phyloP scores from a whole-genome alignment of 2,888 invertebrate genomes.

The Ryuthela nishihirai region DNA sequence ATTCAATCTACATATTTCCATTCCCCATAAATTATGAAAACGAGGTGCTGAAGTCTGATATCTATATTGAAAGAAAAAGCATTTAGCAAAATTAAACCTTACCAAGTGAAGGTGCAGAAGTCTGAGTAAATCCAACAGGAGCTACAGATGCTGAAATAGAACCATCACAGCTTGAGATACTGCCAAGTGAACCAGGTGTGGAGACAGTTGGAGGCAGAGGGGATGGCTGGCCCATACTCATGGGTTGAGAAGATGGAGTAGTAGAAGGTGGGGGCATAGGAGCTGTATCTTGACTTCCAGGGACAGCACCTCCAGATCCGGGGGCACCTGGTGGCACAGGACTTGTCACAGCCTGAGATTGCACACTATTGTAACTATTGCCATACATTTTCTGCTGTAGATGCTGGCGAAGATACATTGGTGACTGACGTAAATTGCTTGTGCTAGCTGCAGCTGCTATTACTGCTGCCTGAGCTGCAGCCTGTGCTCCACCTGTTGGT shows the following conservation, averaged over 20 bases:
- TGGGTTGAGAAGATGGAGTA: constrained; percentile 25
- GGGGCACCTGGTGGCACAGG: constrained; percentile 17
- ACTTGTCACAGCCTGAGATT: constrained; percentile 22
- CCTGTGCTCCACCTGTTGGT: constrained; percentile 41
- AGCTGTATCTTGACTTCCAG: constrained; percentile 6
- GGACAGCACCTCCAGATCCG: constrained; percentile 9
- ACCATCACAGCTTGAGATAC: constrained; percentile 20
- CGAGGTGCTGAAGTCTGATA: neutral
- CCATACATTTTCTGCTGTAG: constrained; percentile 46
- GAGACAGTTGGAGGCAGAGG: constrained; percentile 10
- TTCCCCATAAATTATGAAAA: no score
- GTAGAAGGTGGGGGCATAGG: constrained; percentile 32
- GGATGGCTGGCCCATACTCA: constrained; percentile 12
- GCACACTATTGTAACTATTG: constrained; percentile 29
- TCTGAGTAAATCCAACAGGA: constrained; percentile 26
- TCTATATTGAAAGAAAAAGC: neutral
- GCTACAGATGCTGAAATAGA: constrained; percentile 17
- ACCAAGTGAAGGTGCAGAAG: constrained; percentile 31
- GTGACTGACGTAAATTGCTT: constrained; percentile 45
- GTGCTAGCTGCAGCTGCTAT: constrained; percentile 44
- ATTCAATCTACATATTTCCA: no score
- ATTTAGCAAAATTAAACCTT: neutral
- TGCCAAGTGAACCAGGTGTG: constrained; percentile 9
- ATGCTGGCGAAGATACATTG: constrained; percentile 63
- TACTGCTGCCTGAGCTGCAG: constrained; percentile 43